Evolutionary conservation across 1,140 invertebrate species (phyloP).

Genomic region (Drosophila neocordata): DNA sequence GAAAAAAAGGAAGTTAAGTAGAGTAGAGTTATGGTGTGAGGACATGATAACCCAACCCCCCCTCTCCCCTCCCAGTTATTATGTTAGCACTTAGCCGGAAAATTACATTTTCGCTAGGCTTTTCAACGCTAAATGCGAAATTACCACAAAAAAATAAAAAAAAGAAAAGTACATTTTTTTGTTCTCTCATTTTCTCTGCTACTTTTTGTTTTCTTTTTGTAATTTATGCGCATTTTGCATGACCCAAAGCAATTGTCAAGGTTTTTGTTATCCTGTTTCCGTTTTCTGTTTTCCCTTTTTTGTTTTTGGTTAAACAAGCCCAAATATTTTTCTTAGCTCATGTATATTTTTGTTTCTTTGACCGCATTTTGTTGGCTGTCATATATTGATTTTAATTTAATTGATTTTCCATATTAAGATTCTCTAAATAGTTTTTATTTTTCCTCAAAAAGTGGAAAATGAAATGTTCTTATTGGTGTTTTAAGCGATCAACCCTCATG

Average conservation of each 20-base stretch:
- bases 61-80: constrained; percentile 21
- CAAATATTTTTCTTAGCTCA: constrained; percentile 1
- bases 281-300: constrained; percentile 15
- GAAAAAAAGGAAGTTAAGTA: not conserved
- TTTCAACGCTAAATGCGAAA: constrained; percentile 64
- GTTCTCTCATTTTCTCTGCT: not conserved
- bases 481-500: constrained; percentile 54
- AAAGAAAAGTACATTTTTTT: constrained; percentile 3
- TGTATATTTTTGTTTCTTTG: constrained; percentile 36
- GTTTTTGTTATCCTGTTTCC: constrained; percentile 58
- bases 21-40: not conserved
- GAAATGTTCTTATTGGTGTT: not conserved
- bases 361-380: constrained; percentile 1
- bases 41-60: too few relatives aligned
- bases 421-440: constrained; percentile 29
- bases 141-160: constrained; percentile 54
- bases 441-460: not conserved
- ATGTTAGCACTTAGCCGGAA: constrained; percentile 55
- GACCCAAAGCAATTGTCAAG: constrained; percentile 76
- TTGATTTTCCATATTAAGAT: constrained; percentile 58
- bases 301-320: constrained; percentile 33
- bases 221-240: constrained; percentile 80
- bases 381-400: constrained; percentile 23
- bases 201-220: constrained; percentile 34
- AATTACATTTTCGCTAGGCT: constrained; percentile 57